phyloP scores from a whole-genome alignment of 2,797 vertebrate genomes.

The Picus viridis region DNA sequence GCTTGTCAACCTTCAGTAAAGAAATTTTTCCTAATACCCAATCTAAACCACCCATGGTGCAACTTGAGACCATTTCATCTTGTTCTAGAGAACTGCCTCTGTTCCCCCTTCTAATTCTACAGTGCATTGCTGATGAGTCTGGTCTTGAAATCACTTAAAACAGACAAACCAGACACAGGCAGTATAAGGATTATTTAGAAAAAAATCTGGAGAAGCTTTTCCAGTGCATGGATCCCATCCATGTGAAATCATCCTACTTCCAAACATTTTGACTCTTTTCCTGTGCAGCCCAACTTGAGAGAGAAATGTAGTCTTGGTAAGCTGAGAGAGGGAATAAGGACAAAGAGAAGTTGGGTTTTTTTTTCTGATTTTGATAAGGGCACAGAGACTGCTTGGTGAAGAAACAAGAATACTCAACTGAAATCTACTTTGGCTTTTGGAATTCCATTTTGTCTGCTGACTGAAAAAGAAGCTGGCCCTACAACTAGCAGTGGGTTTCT shows the following conservation, averaged over 20 bases:
- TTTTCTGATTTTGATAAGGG: not conserved
- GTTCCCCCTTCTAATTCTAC: not conserved
- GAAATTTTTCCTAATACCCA: no score
- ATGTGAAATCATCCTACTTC: not conserved
- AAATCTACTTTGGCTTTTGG: not conserved
- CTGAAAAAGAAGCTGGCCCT: not conserved
- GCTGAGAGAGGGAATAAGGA: rapidly evolving
- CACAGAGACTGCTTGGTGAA: not conserved
- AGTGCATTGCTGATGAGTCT: not conserved
- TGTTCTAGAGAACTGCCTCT: not conserved
- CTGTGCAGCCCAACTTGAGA: not conserved
- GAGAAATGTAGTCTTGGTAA: not conserved
- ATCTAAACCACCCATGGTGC: no score
- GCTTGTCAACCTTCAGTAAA: no score
- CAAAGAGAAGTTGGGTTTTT: not conserved
- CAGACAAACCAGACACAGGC: not conserved
- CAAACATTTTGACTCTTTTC: not conserved
- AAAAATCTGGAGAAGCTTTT: not conserved
- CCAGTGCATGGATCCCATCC: no score
- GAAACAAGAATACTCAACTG: not conserved
- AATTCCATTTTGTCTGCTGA: not conserved
- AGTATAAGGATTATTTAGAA: not conserved
- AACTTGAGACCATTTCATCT: no score
- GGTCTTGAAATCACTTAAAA: not conserved
- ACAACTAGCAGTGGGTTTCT: not conserved